These are phyloP conservation scores for Spisula subtruncata DNA, from an alignment of 2,888 invertebrate species.

Conservation along the genomic window DNA sequence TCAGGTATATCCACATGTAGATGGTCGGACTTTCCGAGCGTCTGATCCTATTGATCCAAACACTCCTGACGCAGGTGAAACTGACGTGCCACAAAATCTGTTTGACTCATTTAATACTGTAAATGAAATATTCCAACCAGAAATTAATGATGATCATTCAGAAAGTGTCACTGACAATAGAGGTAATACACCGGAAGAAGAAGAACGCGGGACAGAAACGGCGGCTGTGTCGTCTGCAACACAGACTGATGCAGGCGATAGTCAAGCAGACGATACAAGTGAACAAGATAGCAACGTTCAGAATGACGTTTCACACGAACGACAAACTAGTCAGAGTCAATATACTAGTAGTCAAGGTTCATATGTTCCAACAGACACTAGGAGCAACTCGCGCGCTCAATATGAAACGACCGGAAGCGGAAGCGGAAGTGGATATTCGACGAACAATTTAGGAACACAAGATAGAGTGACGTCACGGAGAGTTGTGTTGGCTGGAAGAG, in stretches of 20 bases:
- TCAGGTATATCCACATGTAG: slow-evolving; percentile 52
- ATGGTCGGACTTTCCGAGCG: slow-evolving; percentile 63
- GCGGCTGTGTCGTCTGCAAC: neutral
- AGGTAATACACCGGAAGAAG: neutral
- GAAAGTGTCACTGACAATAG: neutral
- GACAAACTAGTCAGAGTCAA: neutral
- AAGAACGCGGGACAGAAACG: neutral
- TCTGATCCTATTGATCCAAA: slow-evolving; percentile 64
- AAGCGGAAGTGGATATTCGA: slow-evolving; percentile 4
- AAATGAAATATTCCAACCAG: slow-evolving; percentile 63
- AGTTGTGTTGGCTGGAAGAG: slow-evolving; percentile 43
- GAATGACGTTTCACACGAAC: neutral
- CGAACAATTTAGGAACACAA: slow-evolving; percentile 12
- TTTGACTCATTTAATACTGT: slow-evolving; percentile 58
- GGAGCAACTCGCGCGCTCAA: neutral
- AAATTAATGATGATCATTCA: slow-evolving; percentile 44
- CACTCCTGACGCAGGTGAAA: neutral
- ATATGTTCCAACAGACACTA: neutral
- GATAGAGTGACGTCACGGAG: slow-evolving; percentile 27
- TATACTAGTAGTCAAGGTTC: neutral
- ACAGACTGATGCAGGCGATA: neutral
- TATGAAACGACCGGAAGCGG: slow-evolving; percentile 6
- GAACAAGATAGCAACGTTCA: neutral
- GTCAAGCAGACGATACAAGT: neutral
- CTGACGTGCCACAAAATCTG: slow-evolving; percentile 33